Evolutionary conservation across 2,888 invertebrate species (phyloP).

Genomic region (Drosophila kanekoi): DNA sequence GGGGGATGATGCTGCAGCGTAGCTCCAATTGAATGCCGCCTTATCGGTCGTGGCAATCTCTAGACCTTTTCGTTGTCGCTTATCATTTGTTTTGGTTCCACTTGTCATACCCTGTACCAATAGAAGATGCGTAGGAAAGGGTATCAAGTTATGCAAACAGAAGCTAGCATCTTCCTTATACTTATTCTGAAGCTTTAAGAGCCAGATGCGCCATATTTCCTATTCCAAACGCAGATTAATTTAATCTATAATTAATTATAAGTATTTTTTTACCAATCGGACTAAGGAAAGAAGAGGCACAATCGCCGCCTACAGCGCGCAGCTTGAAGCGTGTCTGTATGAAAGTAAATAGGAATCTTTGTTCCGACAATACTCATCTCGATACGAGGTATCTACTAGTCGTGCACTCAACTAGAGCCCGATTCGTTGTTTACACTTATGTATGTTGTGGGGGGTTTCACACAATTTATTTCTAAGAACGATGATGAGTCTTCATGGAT

Average conservation of each 20-base stretch:
- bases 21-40: slow-evolving; percentile 53
- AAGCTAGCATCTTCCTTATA: not conserved
- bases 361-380: not conserved
- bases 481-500: slow-evolving; percentile 32
- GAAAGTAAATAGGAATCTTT: too few relatives aligned
- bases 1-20: slow-evolving; percentile 42
- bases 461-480: slow-evolving; percentile 33
- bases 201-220: too few relatives aligned
- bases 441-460: slow-evolving; percentile 40
- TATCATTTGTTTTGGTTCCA: slow-evolving; percentile 59
- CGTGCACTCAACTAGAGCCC: not conserved
- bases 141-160: not conserved
- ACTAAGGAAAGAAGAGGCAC: too few relatives aligned
- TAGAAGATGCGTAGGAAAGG: not conserved
- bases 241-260: too few relatives aligned
- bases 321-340: too few relatives aligned
- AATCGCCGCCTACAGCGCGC: too few relatives aligned
- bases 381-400: slow-evolving; percentile 4
- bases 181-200: not conserved
- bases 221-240: too few relatives aligned
- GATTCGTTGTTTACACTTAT: slow-evolving; percentile 8
- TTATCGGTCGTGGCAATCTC: slow-evolving; percentile 63
- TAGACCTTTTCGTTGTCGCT: slow-evolving; percentile 51
- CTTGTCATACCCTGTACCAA: slow-evolving; percentile 30
- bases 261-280: too few relatives aligned